phyloP scores from a whole-genome alignment of 2,113 vertebrate species.

The Bujurquina vittata region DNA sequence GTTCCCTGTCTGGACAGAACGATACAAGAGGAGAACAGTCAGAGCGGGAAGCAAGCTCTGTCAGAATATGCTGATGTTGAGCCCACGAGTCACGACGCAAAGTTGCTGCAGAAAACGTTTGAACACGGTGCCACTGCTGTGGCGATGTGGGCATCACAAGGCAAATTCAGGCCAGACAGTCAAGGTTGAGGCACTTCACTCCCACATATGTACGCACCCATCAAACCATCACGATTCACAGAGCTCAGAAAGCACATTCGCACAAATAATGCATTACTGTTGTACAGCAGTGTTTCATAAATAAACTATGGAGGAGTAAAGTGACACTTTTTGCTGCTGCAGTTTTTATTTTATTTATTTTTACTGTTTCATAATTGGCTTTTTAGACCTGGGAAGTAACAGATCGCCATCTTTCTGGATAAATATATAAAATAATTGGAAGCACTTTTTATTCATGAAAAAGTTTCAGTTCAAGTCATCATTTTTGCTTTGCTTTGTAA shows the following conservation, averaged over 20 bases:
- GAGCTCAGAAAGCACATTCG: background rate
- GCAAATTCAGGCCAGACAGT: slow-evolving; percentile 46
- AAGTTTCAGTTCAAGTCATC: background rate
- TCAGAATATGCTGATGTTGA: slow-evolving; percentile 21
- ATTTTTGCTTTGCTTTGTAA: background rate
- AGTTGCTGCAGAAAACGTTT: slow-evolving; percentile 22
- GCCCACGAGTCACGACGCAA: slow-evolving; percentile 64
- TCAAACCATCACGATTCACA: slow-evolving; percentile 52
- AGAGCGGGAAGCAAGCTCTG: slow-evolving; percentile 38
- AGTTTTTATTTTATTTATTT: background rate
- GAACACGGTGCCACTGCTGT: slow-evolving; percentile 22
- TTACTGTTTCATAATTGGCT: background rate
- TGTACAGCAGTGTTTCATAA: background rate
- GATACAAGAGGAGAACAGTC: slow-evolving; percentile 24
- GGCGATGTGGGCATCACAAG: slow-evolving; percentile 49
- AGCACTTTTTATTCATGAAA: slow-evolving; percentile 1
- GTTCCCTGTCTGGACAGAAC: slow-evolving; percentile 33
- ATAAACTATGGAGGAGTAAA: background rate
- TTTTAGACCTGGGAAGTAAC: background rate
- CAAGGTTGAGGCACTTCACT: slow-evolving; percentile 56
- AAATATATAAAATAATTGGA: background rate
- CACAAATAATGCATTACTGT: background rate
- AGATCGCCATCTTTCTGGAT: background rate
- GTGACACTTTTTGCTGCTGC: background rate
- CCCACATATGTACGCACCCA: slow-evolving; percentile 44